Evolutionary conservation across 1,140 invertebrate genomes (phyloP).

Genomic region (Drosophila quadrilineata): DNA sequence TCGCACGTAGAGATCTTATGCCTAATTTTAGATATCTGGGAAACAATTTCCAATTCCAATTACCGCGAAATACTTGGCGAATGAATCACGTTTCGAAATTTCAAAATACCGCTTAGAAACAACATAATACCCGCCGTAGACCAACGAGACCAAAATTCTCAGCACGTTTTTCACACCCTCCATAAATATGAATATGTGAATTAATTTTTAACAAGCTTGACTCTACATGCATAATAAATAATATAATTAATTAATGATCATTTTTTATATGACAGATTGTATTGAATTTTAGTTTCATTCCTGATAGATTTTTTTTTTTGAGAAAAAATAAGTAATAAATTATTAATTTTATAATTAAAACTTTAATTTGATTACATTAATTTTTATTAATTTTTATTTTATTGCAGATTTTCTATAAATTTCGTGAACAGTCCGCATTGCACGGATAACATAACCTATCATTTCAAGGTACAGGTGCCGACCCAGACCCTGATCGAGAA

Average conservation of each 20-base stretch:
- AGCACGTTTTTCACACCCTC: conserved; percentile 44
- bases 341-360: neutral
- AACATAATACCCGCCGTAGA: neutral
- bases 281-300: too few relatives aligned
- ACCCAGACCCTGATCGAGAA: conserved; percentile 63
- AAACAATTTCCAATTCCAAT: neutral
- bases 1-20: neutral
- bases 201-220: neutral
- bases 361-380: too few relatives aligned
- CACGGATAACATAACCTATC: conserved; percentile 71
- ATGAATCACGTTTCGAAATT: conserved; percentile 19
- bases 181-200: neutral
- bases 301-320: too few relatives aligned
- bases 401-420: conserved; percentile 73
- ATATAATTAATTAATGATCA: neutral
- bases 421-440: conserved; percentile 61
- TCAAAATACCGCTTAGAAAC: conserved; percentile 10
- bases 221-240: too few relatives aligned
- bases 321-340: too few relatives aligned
- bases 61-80: neutral
- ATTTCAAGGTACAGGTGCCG: conserved; percentile 64
- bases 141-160: conserved; percentile 19
- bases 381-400: too few relatives aligned
- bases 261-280: too few relatives aligned
- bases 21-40: neutral